Percentiles rank a stretch among this genome's conserved stretches.
These are phyloP conservation scores for Acyrthosiphon pisum DNA, from an alignment of 1,140 invertebrate species.

Conservation along the genomic window DNA sequence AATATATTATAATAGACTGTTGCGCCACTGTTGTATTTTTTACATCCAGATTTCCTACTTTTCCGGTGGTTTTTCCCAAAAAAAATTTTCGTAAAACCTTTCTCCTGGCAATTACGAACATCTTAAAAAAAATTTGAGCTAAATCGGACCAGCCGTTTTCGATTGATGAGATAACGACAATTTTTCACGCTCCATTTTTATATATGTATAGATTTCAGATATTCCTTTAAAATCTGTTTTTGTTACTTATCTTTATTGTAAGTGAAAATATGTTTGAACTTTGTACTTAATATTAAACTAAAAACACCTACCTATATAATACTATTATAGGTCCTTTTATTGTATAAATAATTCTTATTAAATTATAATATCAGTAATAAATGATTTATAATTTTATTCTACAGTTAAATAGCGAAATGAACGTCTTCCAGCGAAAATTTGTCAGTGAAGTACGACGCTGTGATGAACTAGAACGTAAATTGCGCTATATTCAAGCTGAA, in stretches of 20 bases:
- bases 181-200: no score
- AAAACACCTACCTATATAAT: not conserved
- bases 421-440: constrained; percentile 89
- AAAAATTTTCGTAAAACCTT: no score
- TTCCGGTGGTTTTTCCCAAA: no score
- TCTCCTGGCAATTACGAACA: no score
- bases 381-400: constrained; percentile 59
- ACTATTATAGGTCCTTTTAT: not conserved
- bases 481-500: constrained; percentile 94
- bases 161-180: no score
- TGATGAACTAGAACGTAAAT: constrained; percentile 92
- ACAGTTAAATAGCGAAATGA: constrained; percentile 82
- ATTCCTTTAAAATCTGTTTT: no score
- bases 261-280: not conserved
- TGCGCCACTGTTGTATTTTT: no score
- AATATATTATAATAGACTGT: no score
- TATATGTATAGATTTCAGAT: no score
- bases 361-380: not conserved
- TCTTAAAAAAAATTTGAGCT: no score
- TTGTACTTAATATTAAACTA: not conserved
- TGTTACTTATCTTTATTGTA: not conserved
- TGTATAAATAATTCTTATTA: not conserved
- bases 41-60: no score
- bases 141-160: no score
- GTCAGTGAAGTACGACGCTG: constrained; percentile 90